These are phyloP conservation scores for Chloroceryle amazona DNA, from an alignment of 2,797 vertebrate species.

Conservation along the genomic window DNA sequence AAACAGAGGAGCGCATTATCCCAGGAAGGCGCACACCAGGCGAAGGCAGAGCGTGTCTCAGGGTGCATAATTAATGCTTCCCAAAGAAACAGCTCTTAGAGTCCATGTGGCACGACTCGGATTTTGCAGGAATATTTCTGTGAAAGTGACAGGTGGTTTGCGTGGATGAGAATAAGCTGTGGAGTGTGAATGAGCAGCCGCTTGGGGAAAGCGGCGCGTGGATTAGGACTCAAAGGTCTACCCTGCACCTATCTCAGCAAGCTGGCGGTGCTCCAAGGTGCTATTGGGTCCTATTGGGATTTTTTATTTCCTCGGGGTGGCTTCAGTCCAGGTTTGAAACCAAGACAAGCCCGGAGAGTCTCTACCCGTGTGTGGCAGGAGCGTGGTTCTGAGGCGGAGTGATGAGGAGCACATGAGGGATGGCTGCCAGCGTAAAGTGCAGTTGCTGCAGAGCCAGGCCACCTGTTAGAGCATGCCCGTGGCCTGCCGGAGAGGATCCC, in stretches of 20 bases:
- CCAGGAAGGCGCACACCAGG: not conserved
- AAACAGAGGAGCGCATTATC: not conserved
- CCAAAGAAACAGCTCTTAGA: not conserved
- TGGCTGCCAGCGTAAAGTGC: not conserved
- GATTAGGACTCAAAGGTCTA: not conserved
- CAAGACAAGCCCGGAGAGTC: not conserved
- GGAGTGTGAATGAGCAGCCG: not conserved
- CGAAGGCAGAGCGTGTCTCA: not conserved
- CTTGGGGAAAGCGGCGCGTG: not conserved
- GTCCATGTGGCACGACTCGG: conserved; percentile 14
- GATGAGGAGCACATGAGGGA: rapidly evolving
- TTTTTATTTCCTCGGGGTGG: not conserved
- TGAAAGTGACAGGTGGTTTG: conserved; percentile 47
- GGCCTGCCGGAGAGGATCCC: not conserved
- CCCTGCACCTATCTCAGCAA: not conserved
- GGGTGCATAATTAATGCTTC: not conserved
- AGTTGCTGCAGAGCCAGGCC: not conserved
- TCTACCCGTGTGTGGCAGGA: rapidly evolving
- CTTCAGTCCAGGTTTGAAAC: rapidly evolving
- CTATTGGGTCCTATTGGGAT: rapidly evolving
- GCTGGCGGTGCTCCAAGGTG: rapidly evolving
- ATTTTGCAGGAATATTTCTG: conserved; percentile 19
- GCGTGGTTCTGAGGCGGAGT: rapidly evolving
- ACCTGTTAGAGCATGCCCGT: not conserved
- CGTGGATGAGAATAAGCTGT: not conserved